A percentile compares a stretch with the other conserved stretches of the same genome.
phyloP scores from a whole-genome alignment of 1,140 invertebrate genomes.

The Hetaerina americana region DNA sequence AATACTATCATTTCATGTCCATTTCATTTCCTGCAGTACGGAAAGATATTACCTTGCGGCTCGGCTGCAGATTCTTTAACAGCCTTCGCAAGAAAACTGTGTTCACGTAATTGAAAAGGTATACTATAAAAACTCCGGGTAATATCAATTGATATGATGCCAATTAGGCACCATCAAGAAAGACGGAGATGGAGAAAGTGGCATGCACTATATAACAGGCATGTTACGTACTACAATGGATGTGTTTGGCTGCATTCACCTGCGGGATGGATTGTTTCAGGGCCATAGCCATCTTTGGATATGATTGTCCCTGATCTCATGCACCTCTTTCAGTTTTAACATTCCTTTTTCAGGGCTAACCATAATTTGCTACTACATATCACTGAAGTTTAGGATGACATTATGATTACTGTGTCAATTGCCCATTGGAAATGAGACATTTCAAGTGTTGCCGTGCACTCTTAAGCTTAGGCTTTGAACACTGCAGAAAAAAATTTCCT shows the following conservation, averaged over 20 bases:
- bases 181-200: not conserved
- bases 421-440: no score
- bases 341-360: no score
- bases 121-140: not conserved
- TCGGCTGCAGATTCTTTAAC: slow-evolving; percentile 87
- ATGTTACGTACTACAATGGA: not conserved
- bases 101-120: slow-evolving; percentile 49
- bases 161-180: not conserved
- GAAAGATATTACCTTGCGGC: slow-evolving; percentile 82
- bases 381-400: no score
- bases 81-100: slow-evolving; percentile 73
- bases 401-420: no score
- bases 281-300: not conserved
- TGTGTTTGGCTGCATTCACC: not conserved
- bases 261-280: not conserved
- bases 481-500: no score
- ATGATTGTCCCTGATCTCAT: no score
- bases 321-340: no score
- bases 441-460: no score
- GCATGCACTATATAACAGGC: slow-evolving; percentile 1
- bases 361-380: no score
- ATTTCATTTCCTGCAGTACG: slow-evolving; percentile 49
- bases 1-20: not conserved
- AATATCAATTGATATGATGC: not conserved
- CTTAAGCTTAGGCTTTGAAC: no score